phyloP scores from a whole-genome alignment of 2,888 invertebrate genomes.

The Drosophila helvetica region DNA sequence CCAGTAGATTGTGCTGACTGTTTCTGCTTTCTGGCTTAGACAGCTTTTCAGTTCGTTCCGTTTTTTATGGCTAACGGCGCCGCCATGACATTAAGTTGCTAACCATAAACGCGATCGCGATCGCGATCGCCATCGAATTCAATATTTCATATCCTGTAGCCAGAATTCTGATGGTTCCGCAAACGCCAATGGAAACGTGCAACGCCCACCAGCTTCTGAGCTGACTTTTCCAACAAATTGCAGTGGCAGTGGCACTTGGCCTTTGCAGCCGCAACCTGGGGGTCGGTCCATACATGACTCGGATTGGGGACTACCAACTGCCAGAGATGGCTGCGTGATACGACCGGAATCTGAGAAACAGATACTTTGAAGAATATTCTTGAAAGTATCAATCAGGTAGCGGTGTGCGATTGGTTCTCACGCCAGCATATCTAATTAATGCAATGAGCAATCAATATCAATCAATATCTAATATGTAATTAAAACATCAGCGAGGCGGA shows the following conservation, averaged over 20 bases:
- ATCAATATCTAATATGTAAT: constrained; percentile 17
- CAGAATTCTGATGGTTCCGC: constrained; percentile 44
- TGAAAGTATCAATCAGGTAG: background rate
- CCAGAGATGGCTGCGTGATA: constrained; percentile 24
- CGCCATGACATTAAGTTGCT: constrained; percentile 49
- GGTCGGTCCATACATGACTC: constrained; percentile 15
- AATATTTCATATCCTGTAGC: constrained; percentile 60
- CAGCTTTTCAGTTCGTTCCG: constrained; percentile 7
- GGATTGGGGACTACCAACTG: constrained; percentile 19
- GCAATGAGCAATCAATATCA: background rate
- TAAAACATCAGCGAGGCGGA: background rate
- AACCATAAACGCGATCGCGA: constrained; percentile 26
- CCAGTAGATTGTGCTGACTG: constrained; percentile 7
- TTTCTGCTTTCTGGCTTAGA: constrained; percentile 26
- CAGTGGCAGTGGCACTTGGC: constrained; percentile 67
- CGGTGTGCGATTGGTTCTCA: background rate
- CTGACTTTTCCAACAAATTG: constrained; percentile 50
- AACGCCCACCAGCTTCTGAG: constrained; percentile 40
- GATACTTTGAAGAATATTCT: background rate
- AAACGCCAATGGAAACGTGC: constrained; percentile 38
- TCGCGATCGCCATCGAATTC: constrained; percentile 41
- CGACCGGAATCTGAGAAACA: background rate
- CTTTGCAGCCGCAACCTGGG: constrained; percentile 43
- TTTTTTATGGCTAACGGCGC: constrained; percentile 61
- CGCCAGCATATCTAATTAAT: background rate